Evolutionary conservation across 1,140 invertebrate species (phyloP).

Genomic region (Philopotamus ludificatus): DNA sequence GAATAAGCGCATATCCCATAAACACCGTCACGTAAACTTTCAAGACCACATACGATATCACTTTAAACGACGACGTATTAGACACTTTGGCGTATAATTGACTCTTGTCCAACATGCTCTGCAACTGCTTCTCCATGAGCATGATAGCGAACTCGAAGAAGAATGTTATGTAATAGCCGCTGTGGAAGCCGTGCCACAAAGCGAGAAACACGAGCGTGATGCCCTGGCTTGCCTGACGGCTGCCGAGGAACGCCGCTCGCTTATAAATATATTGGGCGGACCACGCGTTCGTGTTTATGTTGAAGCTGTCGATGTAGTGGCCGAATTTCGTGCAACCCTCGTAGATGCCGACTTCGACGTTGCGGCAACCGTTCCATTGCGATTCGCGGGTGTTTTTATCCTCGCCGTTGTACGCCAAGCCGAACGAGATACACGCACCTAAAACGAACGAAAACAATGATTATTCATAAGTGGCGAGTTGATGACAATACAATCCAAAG

Average conservation of each 20-base stretch:
- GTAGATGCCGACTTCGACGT: constrained; percentile 75
- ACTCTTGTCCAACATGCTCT: constrained; percentile 56
- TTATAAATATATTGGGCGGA: constrained; percentile 91
- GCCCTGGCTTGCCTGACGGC: constrained; percentile 78
- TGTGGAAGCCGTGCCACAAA: constrained; percentile 90
- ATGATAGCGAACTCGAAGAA: constrained; percentile 89
- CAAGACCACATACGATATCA: constrained; percentile 59
- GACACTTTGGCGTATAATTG: constrained; percentile 53
- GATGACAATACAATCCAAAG: too few species aligned
- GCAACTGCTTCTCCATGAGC: constrained; percentile 77
- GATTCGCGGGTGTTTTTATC: constrained; percentile 57
- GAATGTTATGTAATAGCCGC: constrained; percentile 90
- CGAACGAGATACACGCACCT: constrained; percentile 63
- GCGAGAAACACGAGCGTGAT: constrained; percentile 83
- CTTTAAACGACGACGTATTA: constrained; percentile 44
- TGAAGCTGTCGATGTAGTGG: constrained; percentile 85
- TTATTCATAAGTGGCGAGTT: too few species aligned
- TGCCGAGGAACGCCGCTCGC: constrained; percentile 84
- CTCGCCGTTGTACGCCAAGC: constrained; percentile 79
- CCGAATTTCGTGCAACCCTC: constrained; percentile 79
- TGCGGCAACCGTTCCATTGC: constrained; percentile 83
- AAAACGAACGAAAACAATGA: constrained; percentile 44
- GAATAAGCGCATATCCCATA: constrained; percentile 81
- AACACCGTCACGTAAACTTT: constrained; percentile 78
- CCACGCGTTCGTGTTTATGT: constrained; percentile 93